Conservation (phyloP, 2,888 invertebrate species). For the Synanthedon tipuliformis region DNA sequence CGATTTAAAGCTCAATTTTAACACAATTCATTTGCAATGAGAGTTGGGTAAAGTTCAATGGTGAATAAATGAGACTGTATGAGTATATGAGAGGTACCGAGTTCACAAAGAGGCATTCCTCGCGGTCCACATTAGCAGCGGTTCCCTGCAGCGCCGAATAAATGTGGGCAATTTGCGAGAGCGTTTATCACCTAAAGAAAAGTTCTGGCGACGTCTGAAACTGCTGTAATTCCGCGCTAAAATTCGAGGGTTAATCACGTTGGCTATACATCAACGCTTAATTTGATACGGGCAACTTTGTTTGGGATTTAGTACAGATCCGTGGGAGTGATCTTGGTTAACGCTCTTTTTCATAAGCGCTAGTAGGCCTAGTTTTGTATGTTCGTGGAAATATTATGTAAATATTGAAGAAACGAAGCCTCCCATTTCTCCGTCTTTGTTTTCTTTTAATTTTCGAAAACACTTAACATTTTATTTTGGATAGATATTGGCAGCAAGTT, state of each 20-base stretch:
- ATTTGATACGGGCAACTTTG: conserved; percentile 49
- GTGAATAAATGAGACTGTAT: conserved; percentile 30
- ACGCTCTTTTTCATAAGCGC: not conserved
- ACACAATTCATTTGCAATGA: conserved; percentile 37
- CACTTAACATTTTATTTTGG: not conserved
- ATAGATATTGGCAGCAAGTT: not conserved
- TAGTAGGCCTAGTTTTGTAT: not conserved
- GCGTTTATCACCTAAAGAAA: conserved; percentile 66
- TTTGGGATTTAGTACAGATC: conserved; percentile 23
- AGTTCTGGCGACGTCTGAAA: conserved; percentile 57
- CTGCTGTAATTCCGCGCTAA: conserved; percentile 52
- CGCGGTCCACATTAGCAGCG: conserved; percentile 44
- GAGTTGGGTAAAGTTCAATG: conserved; percentile 34
- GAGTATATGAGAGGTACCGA: conserved; percentile 11
- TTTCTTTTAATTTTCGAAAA: not conserved
- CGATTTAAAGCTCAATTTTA: conserved; percentile 32
- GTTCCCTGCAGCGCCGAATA: conserved; percentile 49
- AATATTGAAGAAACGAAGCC: not conserved
- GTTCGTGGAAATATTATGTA: not conserved
- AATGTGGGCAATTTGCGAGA: conserved; percentile 63
- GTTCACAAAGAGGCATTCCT: conserved; percentile 37
- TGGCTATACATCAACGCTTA: conserved; percentile 48
- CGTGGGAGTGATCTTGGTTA: not conserved
- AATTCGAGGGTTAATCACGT: conserved; percentile 57
- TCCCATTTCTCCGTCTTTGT: not conserved